Percentiles rank a stretch among this genome's conserved stretches.
Evolutionary conservation across 2,113 vertebrate genomes (phyloP).

Genomic region (Montifringilla adamsi): DNA sequence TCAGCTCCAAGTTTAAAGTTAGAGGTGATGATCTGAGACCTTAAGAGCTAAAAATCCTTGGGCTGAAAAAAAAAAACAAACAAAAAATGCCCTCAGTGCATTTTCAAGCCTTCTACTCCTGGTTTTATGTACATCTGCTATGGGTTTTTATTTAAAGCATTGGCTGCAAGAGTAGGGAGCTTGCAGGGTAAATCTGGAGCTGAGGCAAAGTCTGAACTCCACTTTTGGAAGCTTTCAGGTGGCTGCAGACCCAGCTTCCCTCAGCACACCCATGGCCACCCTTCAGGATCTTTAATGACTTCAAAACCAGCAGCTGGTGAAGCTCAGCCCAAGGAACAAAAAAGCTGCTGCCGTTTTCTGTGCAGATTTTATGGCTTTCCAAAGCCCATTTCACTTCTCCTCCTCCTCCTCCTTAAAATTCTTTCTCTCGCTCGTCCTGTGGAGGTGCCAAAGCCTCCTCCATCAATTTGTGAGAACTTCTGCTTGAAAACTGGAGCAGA

Average conservation of each 20-base stretch:
- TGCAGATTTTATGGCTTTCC: conserved; percentile 12
- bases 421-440: not conserved
- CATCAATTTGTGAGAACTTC: conserved; percentile 43
- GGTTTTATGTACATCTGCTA: not conserved
- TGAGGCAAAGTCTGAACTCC: not conserved
- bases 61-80: not conserved
- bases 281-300: not conserved
- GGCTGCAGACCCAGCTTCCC: not conserved
- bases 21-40: not conserved
- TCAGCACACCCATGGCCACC: not conserved
- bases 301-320: not conserved
- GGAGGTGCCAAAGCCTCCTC: conserved; percentile 52
- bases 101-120: not conserved
- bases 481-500: conserved; percentile 65
- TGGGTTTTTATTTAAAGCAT: not conserved
- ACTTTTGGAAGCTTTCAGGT: not conserved
- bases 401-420: not conserved
- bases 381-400: not conserved
- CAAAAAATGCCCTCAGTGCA: no score
- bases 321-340: not conserved
- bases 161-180: not conserved
- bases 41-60: not conserved
- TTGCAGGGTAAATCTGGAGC: not conserved
- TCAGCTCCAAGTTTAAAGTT: not conserved
- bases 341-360: not conserved